Conservation (phyloP, 2,797 vertebrate genomes). For the Sebastes alutus region DNA sequence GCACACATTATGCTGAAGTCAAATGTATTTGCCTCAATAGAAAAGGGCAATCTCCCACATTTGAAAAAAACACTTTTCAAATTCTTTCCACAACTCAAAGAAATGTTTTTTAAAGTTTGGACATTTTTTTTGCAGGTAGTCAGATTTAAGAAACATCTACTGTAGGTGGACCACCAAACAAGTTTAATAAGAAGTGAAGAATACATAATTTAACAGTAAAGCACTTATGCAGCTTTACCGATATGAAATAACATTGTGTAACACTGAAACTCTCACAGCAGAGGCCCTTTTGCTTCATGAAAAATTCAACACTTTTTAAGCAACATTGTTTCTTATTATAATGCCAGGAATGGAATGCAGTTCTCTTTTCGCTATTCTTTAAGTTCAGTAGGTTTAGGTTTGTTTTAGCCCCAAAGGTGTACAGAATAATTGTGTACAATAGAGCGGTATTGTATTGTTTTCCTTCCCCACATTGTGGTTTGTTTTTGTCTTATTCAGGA, state of each 20-base stretch:
- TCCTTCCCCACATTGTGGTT: background rate
- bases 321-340: conserved; percentile 45
- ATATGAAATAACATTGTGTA: conserved; percentile 52
- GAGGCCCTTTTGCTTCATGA: conserved; percentile 55
- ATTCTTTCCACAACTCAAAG: background rate
- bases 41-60: background rate
- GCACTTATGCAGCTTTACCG: conserved; percentile 61
- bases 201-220: conserved; percentile 67
- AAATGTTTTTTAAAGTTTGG: conserved; percentile 23
- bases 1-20: conserved; percentile 8
- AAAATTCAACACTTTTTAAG: conserved; percentile 62
- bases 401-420: conserved; percentile 6
- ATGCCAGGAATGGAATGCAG: conserved; percentile 26
- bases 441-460: background rate
- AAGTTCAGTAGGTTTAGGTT: background rate
- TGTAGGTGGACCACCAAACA: conserved; percentile 25
- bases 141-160: conserved; percentile 6
- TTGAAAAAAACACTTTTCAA: background rate
- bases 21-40: background rate
- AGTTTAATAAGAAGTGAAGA: conserved; percentile 44
- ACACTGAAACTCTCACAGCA: conserved; percentile 48
- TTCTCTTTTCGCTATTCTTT: conserved; percentile 15
- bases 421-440: background rate
- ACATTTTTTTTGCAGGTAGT: conserved; percentile 8
- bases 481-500: conserved; percentile 10